These are phyloP conservation scores for Globia sparganii DNA, from an alignment of 2,888 invertebrate genomes.

Conservation along the genomic window DNA sequence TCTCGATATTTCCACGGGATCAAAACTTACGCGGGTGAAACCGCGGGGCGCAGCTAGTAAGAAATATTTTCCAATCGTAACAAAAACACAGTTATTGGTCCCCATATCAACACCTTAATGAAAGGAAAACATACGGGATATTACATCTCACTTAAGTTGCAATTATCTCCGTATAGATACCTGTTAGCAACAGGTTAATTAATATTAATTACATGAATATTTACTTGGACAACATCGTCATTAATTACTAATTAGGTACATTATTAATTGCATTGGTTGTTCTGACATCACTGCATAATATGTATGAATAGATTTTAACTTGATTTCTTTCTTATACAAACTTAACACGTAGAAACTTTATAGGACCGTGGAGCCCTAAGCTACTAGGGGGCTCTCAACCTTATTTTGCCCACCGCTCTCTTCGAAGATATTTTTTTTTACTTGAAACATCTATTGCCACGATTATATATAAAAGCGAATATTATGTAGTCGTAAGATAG, in stretches of 20 bases:
- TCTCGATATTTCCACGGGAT: too few relatives aligned
- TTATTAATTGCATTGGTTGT: slow-evolving; percentile 28
- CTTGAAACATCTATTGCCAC: too few relatives aligned
- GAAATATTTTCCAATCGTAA: neutral
- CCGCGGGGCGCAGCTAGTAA: too few relatives aligned
- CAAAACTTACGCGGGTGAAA: too few relatives aligned
- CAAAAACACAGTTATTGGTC: too few relatives aligned
- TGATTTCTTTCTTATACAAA: neutral
- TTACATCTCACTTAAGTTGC: slow-evolving; percentile 1
- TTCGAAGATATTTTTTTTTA: too few relatives aligned
- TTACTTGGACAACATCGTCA: slow-evolving; percentile 19
- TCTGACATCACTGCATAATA: neutral
- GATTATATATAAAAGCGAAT: too few relatives aligned
- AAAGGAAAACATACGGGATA: neutral
- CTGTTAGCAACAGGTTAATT: slow-evolving; percentile 31
- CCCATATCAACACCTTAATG: neutral
- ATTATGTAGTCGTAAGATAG: too few relatives aligned
- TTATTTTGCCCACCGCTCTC: too few relatives aligned
- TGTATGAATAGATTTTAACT: slow-evolving; percentile 15
- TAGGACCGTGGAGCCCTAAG: too few relatives aligned
- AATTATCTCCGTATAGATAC: slow-evolving; percentile 1
- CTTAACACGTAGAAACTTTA: too few relatives aligned
- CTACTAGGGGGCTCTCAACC: too few relatives aligned
- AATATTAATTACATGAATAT: slow-evolving; percentile 33
- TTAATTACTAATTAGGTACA: slow-evolving; percentile 34